Conservation (phyloP, 2,113 vertebrate genomes). For the Phrynosoma platyrhinos region DNA sequence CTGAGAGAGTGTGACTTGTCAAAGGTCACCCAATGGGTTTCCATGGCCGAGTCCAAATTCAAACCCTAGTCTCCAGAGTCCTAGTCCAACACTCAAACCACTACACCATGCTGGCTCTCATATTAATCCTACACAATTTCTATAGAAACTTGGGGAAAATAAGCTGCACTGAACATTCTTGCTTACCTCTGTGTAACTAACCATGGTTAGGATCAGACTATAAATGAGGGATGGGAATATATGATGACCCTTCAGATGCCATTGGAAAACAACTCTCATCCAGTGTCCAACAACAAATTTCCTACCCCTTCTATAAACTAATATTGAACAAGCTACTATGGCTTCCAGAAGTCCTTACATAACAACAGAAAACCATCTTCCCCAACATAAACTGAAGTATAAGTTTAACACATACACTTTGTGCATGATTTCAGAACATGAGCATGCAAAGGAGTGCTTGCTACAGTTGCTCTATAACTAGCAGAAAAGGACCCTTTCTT, state of each 20-base stretch:
- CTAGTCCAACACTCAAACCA: too few relatives aligned
- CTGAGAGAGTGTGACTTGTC: too few relatives aligned
- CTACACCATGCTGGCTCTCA: too few relatives aligned
- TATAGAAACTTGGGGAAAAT: not conserved
- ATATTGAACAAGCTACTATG: not conserved
- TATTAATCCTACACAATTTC: not conserved
- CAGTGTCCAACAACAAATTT: not conserved
- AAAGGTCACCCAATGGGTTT: too few relatives aligned
- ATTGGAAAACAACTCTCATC: not conserved
- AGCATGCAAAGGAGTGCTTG: not conserved
- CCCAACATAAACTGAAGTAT: not conserved
- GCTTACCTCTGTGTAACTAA: too few relatives aligned
- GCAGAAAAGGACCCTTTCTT: not conserved
- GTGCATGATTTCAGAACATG: not conserved
- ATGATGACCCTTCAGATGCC: not conserved
- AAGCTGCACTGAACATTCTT: not conserved
- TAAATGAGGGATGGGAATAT: not conserved
- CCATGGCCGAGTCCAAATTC: too few relatives aligned
- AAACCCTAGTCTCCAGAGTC: too few relatives aligned
- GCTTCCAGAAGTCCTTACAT: not conserved
- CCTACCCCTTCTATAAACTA: not conserved
- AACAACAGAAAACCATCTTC: not conserved
- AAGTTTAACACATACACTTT: not conserved
- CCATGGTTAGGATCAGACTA: not conserved
- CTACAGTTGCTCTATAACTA: not conserved